Evolutionary conservation across 2,113 vertebrate species (phyloP).

Genomic region (Ciconia boyciana): DNA sequence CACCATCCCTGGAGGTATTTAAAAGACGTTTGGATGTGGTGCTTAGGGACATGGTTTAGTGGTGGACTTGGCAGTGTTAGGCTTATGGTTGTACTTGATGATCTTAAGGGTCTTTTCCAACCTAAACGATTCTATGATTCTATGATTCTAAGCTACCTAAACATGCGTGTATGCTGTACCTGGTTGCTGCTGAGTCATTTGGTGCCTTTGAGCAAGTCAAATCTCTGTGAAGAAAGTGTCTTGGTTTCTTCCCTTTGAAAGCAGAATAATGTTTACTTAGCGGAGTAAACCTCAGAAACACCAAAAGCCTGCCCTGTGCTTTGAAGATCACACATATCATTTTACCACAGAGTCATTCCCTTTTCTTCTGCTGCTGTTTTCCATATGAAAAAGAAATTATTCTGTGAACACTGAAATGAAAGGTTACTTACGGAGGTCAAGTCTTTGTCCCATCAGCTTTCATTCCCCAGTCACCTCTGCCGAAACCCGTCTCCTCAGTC

Average conservation of each 20-base stretch:
- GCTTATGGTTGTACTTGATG: rapidly evolving
- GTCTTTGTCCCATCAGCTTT: not conserved
- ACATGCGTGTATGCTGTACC: not conserved
- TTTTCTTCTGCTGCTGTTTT: not conserved
- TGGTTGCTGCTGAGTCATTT: not conserved
- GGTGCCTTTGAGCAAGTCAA: not conserved
- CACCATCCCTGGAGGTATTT: not conserved
- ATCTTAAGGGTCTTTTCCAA: not conserved
- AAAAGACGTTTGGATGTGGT: not conserved
- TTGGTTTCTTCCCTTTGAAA: slow-evolving; percentile 2
- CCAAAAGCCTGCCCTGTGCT: not conserved
- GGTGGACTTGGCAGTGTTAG: not conserved
- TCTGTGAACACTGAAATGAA: not conserved
- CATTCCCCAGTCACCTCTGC: not conserved
- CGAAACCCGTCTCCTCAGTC: not conserved
- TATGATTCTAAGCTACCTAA: not conserved
- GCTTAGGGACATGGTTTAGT: not conserved
- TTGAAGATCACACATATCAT: not conserved
- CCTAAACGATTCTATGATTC: not conserved
- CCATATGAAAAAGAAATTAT: slow-evolving; percentile 1
- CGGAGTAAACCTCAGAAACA: not conserved
- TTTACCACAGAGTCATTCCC: not conserved
- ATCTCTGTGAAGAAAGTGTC: not conserved
- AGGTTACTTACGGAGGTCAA: not conserved
- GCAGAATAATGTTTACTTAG: not conserved